phyloP scores from a whole-genome alignment of 2,888 invertebrate species.

The Scaptomyza parva region DNA sequence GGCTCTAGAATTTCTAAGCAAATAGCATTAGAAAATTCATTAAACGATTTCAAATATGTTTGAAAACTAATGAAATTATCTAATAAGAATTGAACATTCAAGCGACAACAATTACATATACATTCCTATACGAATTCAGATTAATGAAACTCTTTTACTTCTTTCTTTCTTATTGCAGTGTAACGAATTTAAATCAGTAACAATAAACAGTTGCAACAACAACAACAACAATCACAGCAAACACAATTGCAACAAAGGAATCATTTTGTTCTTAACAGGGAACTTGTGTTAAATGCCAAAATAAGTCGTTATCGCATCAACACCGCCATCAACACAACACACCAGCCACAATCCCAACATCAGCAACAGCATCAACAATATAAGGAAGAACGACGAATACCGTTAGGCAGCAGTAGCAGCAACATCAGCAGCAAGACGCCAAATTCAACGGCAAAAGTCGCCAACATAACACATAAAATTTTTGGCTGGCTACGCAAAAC shows the following conservation, averaged over 20 bases:
- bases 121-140: not conserved
- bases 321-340: constrained; percentile 57
- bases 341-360: constrained; percentile 5
- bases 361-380: constrained; percentile 22
- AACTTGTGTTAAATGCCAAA: constrained; percentile 59
- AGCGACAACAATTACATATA: not conserved
- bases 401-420: constrained; percentile 19
- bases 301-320: constrained; percentile 74
- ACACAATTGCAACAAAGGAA: constrained; percentile 15
- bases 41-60: not conserved
- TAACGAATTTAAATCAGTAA: constrained; percentile 68
- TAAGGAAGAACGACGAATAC: constrained; percentile 24
- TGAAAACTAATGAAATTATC: not conserved
- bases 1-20: constrained; percentile 1
- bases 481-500: constrained; percentile 76
- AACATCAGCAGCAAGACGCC: constrained; percentile 65
- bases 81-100: not conserved
- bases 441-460: constrained; percentile 78
- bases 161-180: constrained; percentile 31
- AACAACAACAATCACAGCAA: constrained; percentile 8
- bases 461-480: constrained; percentile 81
- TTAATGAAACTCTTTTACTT: constrained; percentile 8
- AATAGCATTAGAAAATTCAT: not conserved
- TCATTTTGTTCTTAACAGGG: constrained; percentile 11
- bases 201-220: constrained; percentile 20